Conservation (phyloP, 2,797 vertebrate species). For the Poecilia wingei region DNA sequence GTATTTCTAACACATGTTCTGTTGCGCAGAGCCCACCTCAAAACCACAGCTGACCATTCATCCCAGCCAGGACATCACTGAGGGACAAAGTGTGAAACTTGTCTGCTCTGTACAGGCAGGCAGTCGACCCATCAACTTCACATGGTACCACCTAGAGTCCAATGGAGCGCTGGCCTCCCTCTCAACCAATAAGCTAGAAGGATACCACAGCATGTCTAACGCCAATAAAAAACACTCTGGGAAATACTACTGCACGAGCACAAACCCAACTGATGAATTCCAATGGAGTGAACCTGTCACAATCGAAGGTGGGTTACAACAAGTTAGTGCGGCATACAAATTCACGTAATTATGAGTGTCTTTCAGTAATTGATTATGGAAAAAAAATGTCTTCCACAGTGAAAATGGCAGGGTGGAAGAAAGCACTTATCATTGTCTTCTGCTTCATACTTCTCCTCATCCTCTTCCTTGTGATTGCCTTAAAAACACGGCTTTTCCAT, state of each 20-base stretch:
- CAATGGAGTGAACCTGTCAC: slow-evolving; percentile 26
- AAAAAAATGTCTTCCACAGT: slow-evolving; percentile 60
- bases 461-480: slow-evolving; percentile 58
- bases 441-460: slow-evolving; percentile 67
- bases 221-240: slow-evolving; percentile 56
- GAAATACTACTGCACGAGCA: slow-evolving; percentile 70
- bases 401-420: slow-evolving; percentile 79
- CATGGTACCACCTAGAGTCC: slow-evolving; percentile 52
- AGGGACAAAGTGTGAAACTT: slow-evolving; percentile 69
- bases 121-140: slow-evolving; percentile 70
- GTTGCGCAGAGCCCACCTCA: slow-evolving; percentile 71
- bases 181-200: not conserved
- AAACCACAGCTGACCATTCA: slow-evolving; percentile 50
- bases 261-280: slow-evolving; percentile 59
- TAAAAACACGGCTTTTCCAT: slow-evolving; percentile 54
- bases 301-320: slow-evolving; percentile 64
- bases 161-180: not conserved
- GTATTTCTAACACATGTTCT: slow-evolving; percentile 7
- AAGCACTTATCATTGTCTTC: slow-evolving; percentile 64
- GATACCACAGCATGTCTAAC: slow-evolving; percentile 28
- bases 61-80: slow-evolving; percentile 45
- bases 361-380: not conserved
- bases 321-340: not conserved
- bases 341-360: not conserved
- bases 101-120: slow-evolving; percentile 72